phyloP scores from a whole-genome alignment of 2,888 invertebrate genomes.

The Monoplex corrugatus region DNA sequence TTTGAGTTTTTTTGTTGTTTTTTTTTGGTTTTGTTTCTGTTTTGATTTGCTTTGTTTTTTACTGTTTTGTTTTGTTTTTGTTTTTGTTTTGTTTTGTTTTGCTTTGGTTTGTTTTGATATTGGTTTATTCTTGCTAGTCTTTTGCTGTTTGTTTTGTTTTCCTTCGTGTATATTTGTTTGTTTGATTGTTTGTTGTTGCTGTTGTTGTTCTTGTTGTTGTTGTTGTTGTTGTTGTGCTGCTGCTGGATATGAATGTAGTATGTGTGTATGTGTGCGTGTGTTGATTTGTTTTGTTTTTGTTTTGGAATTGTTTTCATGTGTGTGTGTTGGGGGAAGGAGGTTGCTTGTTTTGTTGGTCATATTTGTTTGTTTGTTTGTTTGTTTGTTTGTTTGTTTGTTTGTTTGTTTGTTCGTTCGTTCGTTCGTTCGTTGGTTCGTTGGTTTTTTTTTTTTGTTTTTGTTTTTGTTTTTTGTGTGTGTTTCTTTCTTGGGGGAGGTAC shows the following conservation, averaged over 20 bases:
- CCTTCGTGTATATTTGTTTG: neutral
- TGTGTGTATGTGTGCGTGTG: conserved; percentile 12
- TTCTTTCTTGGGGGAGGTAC: too few relatives aligned
- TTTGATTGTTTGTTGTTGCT: neutral
- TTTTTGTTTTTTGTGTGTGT: too few relatives aligned
- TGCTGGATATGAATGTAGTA: neutral
- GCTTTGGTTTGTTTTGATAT: neutral
- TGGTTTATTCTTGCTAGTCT: neutral
- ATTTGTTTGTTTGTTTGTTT: too few relatives aligned
- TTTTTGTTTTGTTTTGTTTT: neutral
- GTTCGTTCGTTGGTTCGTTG: too few relatives aligned
- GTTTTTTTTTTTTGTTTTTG: too few relatives aligned
- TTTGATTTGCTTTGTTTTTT: neutral
- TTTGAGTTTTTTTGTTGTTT: neutral
- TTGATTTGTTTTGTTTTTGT: too few relatives aligned
- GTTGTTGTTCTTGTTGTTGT: too few relatives aligned
- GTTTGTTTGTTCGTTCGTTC: too few relatives aligned
- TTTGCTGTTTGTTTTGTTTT: neutral
- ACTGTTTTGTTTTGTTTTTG: neutral
- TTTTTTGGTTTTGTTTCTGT: neutral
- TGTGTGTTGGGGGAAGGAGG: too few relatives aligned
- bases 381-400: too few relatives aligned
- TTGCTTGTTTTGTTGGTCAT: too few relatives aligned
- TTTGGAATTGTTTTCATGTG: too few relatives aligned
- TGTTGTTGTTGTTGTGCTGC: neutral